A percentile compares a stretch with the other conserved stretches of the same genome.
Conservation (phyloP, 2,113 vertebrate genomes). For the Amazona vittata region DNA sequence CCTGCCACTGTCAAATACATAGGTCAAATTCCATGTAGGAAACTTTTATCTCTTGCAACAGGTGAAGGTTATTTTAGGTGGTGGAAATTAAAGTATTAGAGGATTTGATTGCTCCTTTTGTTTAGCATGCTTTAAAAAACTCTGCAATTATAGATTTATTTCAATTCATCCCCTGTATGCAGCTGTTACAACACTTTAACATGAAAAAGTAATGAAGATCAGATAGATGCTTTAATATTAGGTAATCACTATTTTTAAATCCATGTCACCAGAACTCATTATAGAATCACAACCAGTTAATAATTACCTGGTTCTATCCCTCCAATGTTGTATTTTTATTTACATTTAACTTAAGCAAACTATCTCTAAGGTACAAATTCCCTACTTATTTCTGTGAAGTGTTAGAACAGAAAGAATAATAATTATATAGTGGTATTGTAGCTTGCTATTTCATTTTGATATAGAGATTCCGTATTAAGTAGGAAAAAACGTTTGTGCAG, state of each 20-base stretch:
- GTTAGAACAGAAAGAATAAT: background rate
- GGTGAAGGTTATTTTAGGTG: background rate
- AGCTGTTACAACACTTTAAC: background rate
- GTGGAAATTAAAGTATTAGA: background rate
- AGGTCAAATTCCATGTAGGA: background rate
- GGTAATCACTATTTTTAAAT: background rate
- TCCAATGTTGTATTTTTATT: background rate
- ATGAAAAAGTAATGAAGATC: background rate
- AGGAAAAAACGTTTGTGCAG: conserved; percentile 24
- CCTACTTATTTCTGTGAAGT: background rate
- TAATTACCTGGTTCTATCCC: background rate
- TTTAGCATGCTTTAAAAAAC: background rate
- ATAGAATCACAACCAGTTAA: background rate
- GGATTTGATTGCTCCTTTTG: background rate
- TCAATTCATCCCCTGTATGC: background rate
- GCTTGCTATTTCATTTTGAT: conserved; percentile 2
- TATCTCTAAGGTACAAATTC: background rate
- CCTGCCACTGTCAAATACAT: background rate
- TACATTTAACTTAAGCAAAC: background rate
- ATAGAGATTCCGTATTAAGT: background rate
- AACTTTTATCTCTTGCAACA: background rate
- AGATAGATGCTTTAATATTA: background rate
- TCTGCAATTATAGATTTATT: background rate
- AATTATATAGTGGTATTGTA: background rate
- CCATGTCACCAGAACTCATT: background rate